A percentile compares a stretch with the other conserved stretches of the same genome.
Conservation (phyloP, 2,888 invertebrate genomes). For the Lochmaea crataegi region DNA sequence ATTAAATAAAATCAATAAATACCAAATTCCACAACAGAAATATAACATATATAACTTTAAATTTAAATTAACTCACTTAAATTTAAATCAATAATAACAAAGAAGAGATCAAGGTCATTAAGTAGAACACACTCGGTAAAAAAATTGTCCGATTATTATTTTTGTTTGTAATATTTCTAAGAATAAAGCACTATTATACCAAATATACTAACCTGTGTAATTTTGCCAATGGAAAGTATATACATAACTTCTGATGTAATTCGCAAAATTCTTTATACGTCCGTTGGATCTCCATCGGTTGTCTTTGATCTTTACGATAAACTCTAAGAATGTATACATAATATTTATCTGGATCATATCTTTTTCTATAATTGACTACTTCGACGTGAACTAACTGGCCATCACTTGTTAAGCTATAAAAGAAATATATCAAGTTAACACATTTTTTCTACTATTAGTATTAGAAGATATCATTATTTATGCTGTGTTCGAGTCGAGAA, state of each 20-base stretch:
- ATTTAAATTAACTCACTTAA: too few relatives aligned
- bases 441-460: too few relatives aligned
- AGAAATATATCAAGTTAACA: slow-evolving; percentile 6
- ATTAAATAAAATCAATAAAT: too few relatives aligned
- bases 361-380: slow-evolving; percentile 91
- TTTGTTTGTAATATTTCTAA: not conserved
- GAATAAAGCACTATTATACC: not conserved
- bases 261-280: slow-evolving; percentile 98
- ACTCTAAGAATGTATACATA: slow-evolving; percentile 93
- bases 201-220: slow-evolving; percentile 79
- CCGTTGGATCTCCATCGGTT: slow-evolving; percentile 89
- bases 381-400: slow-evolving; percentile 87
- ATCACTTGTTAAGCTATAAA: slow-evolving; percentile 84
- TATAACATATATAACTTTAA: too few relatives aligned
- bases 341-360: slow-evolving; percentile 97
- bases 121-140: too few relatives aligned
- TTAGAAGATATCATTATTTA: too few relatives aligned
- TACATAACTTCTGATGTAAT: slow-evolving; percentile 92
- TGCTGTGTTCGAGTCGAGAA: too few relatives aligned
- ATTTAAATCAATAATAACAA: too few relatives aligned
- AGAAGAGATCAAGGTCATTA: too few relatives aligned
- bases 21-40: too few relatives aligned
- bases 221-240: slow-evolving; percentile 91
- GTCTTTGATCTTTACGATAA: slow-evolving; percentile 85
- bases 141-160: too few relatives aligned